A percentile compares a stretch with the other conserved stretches of the same genome.
These are phyloP conservation scores for Crocuta crocuta DNA, from an alignment of 2,113 vertebrate genomes.

Conservation along the genomic window DNA sequence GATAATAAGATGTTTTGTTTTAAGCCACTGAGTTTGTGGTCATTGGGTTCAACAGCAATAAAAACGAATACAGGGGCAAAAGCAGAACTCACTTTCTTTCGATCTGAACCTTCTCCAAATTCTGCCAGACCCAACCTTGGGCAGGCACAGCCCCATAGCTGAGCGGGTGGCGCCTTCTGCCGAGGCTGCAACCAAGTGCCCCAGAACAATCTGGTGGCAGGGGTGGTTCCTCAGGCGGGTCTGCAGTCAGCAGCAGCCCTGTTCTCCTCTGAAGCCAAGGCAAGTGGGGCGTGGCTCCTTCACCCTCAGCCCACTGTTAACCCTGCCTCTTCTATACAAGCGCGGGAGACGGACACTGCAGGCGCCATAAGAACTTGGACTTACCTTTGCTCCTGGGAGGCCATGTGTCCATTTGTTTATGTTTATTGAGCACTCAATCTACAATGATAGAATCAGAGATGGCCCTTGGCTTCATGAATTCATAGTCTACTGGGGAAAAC, in stretches of 20 bases:
- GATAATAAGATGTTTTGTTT: not conserved
- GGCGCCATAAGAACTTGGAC: not conserved
- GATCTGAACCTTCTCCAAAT: not conserved
- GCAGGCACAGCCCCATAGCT: not conserved
- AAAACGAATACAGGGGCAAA: not conserved
- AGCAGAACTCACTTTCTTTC: not conserved
- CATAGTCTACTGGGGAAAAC: not conserved
- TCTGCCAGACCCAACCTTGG: not conserved
- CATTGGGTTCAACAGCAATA: not conserved
- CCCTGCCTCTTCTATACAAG: not conserved
- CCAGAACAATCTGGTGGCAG: slow-evolving; percentile 3
- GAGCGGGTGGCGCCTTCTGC: not conserved
- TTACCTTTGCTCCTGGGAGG: not conserved
- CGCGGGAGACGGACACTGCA: not conserved
- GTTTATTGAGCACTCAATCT: not conserved
- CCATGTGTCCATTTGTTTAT: not conserved
- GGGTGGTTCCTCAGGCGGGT: not conserved
- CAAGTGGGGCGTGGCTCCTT: not conserved
- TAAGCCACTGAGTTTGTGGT: not conserved
- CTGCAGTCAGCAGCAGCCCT: slow-evolving; percentile 33
- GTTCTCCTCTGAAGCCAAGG: not conserved
- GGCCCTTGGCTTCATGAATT: not conserved
- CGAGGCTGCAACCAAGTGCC: not conserved
- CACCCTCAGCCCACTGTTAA: too few relatives aligned
- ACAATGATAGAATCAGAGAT: not conserved